Evolutionary conservation across 2,113 vertebrate genomes (phyloP), one percentile per base, ranked within the genome.

Genomic region (Rhizomys pruinosus): DNA sequence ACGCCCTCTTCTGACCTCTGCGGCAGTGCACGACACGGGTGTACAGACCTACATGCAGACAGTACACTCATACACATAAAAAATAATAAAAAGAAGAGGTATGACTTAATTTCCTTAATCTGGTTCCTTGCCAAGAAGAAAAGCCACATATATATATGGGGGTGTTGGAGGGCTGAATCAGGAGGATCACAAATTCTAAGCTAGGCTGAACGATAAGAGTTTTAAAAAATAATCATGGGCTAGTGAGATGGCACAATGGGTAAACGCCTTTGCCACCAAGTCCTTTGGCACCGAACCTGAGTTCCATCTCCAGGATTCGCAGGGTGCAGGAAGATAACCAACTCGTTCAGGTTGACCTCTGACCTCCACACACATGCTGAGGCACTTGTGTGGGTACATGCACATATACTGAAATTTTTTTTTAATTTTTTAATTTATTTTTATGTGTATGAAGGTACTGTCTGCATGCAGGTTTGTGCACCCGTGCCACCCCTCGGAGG

Each of bases 61-160:
- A n/a, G n/a, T n/a, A n/a, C n/a, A n/a, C n/a, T n/a, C n/a, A n/a
- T n/a, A n/a, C n/a, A n/a, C n/a, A n/a, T n/a, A n/a, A n/a, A n/a
- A n/a, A n/a, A n/a, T n/a, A n/a, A n/a, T 29, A 44, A 47, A 74
- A 74, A 25, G 25, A 23, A 72, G 59, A 92, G 77, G 32, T 44
- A 86, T 63, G 59, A 71, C 74, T 93, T 68, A 76, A 87, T 76
- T 94, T 82, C 37, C 90, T 89, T 84, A 12, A 44, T 89, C 32
- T 95, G 73, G 39, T 95, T 89, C 57, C 34, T 63, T 90, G 68
- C 63, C 80, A 85, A 91, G 55, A 64, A 92, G 37, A 81, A 91
- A 89, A 76, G 19, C 69, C 63, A 66, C 29, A 63, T 6, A 63
- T 22, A 63, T 22, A 27, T 64, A 27, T 63, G 16, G 13, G 3